Percentiles rank a stretch among this genome's conserved stretches.
phyloP scores from a whole-genome alignment of 2,888 invertebrate species.

The Sphaerophoria taeniata region DNA sequence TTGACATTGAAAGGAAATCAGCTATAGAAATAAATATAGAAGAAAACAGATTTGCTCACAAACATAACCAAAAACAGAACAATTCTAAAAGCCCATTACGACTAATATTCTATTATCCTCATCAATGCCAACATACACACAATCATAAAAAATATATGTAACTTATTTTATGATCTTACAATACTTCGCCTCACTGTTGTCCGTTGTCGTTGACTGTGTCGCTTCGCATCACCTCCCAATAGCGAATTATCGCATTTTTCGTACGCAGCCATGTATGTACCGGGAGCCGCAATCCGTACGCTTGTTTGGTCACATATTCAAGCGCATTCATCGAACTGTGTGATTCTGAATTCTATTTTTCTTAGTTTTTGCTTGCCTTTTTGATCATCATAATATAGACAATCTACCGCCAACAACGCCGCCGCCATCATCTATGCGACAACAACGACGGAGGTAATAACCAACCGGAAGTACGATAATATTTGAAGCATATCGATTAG shows the following conservation, averaged over 20 bases:
- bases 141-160: too few relatives aligned
- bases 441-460: constrained; percentile 63
- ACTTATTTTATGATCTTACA: too few relatives aligned
- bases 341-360: constrained; percentile 59
- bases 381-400: constrained; percentile 46
- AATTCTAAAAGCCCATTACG: too few relatives aligned
- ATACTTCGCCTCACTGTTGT: not conserved
- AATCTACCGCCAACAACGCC: constrained; percentile 63
- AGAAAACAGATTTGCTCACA: too few relatives aligned
- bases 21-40: too few relatives aligned
- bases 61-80: too few relatives aligned
- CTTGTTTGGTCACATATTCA: constrained; percentile 66
- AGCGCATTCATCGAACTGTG: constrained; percentile 72
- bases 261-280: constrained; percentile 59
- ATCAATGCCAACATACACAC: too few relatives aligned
- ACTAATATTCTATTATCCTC: too few relatives aligned
- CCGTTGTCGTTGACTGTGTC: not conserved
- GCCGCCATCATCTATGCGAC: too few relatives aligned
- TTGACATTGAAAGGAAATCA: too few relatives aligned
- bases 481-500: constrained; percentile 74
- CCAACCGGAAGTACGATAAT: constrained; percentile 74
- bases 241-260: constrained; percentile 68
- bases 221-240: constrained; percentile 39
- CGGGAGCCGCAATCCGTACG: constrained; percentile 55
- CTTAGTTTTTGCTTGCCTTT: constrained; percentile 7